Conservation (phyloP, 2,113 vertebrate genomes). For the Clupea harengus region DNA sequence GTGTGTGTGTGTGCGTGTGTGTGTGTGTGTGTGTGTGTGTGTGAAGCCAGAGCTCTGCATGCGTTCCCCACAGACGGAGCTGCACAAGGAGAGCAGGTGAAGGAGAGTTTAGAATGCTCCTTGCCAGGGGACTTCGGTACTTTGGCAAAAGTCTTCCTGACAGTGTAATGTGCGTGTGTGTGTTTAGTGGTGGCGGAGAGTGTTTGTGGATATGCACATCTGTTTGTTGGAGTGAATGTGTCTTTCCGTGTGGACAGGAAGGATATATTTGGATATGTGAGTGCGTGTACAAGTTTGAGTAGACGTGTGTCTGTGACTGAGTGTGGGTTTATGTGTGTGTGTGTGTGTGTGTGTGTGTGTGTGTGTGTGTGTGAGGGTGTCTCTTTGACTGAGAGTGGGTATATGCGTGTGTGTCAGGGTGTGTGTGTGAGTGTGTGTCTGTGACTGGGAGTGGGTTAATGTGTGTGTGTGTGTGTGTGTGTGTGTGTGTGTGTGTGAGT, state of each 20-base stretch:
- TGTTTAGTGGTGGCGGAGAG: not conserved
- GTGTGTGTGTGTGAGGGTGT: not conserved
- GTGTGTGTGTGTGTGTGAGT: not conserved
- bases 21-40: too few relatives aligned
- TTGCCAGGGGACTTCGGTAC: not conserved
- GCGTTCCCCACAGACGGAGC: not conserved
- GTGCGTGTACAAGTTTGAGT: not conserved
- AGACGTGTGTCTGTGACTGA: not conserved
- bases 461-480: not conserved
- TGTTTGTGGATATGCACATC: not conserved
- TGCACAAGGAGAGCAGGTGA: not conserved
- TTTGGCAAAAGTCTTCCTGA: not conserved
- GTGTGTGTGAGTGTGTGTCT: not conserved
- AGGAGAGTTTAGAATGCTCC: not conserved
- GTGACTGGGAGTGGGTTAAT: not conserved
- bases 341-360: not conserved
- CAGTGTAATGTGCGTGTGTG: not conserved
- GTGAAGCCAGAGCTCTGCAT: not conserved
- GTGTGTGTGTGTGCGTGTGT: too few relatives aligned
- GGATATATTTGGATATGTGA: conserved; percentile 19
- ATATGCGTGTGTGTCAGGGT: not conserved
- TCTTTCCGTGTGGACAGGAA: not conserved
- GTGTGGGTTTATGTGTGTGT: not conserved
- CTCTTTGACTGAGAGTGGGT: too few relatives aligned
- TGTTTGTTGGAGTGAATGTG: not conserved